These are phyloP conservation scores for Parapsyche elsis DNA, from an alignment of 1,140 invertebrate genomes.

Conservation along the genomic window DNA sequence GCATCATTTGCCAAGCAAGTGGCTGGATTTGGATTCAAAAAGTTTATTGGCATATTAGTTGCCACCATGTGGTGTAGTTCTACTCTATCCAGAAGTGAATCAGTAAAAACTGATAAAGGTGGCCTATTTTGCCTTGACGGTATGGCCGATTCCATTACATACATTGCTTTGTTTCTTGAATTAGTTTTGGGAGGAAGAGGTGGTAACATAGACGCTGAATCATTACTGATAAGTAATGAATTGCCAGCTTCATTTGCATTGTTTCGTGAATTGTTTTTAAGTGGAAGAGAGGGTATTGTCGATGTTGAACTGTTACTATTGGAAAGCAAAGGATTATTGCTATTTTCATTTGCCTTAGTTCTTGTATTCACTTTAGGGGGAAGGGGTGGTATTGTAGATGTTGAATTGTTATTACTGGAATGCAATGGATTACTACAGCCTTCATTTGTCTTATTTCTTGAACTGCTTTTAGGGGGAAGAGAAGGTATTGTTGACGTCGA, in stretches of 20 bases:
- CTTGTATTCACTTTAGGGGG: no score
- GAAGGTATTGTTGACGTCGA: conserved; percentile 64
- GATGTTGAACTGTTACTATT: no score
- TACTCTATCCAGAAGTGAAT: conserved; percentile 63
- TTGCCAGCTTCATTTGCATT: no score
- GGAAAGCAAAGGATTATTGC: no score
- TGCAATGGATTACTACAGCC: no score
- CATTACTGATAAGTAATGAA: no score
- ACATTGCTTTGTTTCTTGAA: conserved; percentile 45
- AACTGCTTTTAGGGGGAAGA: conserved; percentile 54
- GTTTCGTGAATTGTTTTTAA: no score
- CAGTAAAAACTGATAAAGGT: conserved; percentile 63
- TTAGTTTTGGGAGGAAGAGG: background rate
- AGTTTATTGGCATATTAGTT: conserved; percentile 66
- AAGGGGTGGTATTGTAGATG: no score
- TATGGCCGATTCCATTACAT: conserved; percentile 48
- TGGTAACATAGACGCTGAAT: background rate
- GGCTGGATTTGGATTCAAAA: conserved; percentile 59
- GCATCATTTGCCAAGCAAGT: conserved; percentile 57
- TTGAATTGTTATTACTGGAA: no score
- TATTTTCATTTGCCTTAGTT: no score
- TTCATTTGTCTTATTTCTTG: no score
- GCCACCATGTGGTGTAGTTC: conserved; percentile 64
- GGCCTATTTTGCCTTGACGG: conserved; percentile 61
- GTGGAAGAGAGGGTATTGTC: no score